These are phyloP conservation scores for Dynastes maya DNA, from an alignment of 2,888 invertebrate genomes.

Conservation along the genomic window DNA sequence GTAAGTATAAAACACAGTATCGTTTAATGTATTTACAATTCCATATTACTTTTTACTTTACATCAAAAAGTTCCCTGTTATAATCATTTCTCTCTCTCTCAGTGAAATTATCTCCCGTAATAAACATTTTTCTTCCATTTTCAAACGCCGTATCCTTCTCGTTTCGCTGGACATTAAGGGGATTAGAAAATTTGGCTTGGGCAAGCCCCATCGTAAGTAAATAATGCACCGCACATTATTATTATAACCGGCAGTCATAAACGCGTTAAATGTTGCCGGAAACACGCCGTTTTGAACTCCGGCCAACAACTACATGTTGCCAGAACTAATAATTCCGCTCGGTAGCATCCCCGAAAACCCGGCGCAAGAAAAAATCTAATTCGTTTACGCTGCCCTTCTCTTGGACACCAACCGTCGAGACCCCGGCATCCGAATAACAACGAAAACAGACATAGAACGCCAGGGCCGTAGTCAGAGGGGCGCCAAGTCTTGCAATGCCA, in stretches of 20 bases:
- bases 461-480: background rate
- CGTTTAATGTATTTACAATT: too few relatives aligned
- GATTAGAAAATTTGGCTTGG: slow-evolving; percentile 25
- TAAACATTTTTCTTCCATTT: too few relatives aligned
- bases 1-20: too few relatives aligned
- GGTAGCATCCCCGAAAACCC: background rate
- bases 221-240: slow-evolving; percentile 29
- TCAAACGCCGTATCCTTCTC: too few relatives aligned
- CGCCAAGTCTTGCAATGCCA: too few relatives aligned
- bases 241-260: background rate
- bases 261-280: background rate
- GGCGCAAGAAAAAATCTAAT: slow-evolving; percentile 3
- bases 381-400: slow-evolving; percentile 16
- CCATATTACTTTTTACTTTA: too few relatives aligned
- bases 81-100: too few relatives aligned
- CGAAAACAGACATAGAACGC: background rate
- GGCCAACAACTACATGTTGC: slow-evolving; percentile 34
- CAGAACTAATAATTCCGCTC: slow-evolving; percentile 5
- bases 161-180: background rate
- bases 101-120: too few relatives aligned
- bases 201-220: slow-evolving; percentile 11
- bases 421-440: background rate
- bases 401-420: background rate
- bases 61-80: too few relatives aligned
- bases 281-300: slow-evolving; percentile 21